phyloP scores from a whole-genome alignment of 2,113 vertebrate genomes.

The Halichoerus grypus region DNA sequence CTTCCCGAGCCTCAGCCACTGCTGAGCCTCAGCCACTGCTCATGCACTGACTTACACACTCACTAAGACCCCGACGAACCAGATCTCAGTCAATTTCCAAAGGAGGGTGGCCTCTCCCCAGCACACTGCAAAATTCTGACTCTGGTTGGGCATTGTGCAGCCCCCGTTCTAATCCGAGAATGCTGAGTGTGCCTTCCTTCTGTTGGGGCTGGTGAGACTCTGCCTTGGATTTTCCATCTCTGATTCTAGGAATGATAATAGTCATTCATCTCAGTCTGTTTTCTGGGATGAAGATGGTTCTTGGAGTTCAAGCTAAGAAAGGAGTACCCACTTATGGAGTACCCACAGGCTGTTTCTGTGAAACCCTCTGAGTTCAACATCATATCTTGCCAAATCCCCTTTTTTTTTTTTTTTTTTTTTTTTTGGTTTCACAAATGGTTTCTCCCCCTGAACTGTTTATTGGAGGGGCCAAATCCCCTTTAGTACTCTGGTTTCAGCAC shows the following conservation, averaged over 20 bases:
- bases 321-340: not conserved
- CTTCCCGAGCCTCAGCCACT: not conserved
- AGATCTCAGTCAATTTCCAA: not conserved
- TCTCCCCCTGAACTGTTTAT: too few species aligned
- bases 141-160: not conserved
- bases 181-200: accelerated
- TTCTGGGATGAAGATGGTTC: not conserved
- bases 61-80: not conserved
- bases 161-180: not conserved
- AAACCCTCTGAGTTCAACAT: accelerated
- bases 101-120: not conserved
- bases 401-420: too few species aligned
- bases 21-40: not conserved
- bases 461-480: too few species aligned
- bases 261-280: not conserved
- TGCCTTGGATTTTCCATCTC: not conserved
- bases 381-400: not conserved
- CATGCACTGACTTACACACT: not conserved
- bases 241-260: not conserved
- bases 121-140: not conserved
- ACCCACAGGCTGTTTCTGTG: too few species aligned
- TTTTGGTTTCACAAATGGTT: too few species aligned
- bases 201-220: not conserved
- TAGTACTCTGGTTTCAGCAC: not conserved
- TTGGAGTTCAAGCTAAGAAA: not conserved